Evolutionary conservation across 1,140 invertebrate species (phyloP).

Genomic region (Lepidurus packardi): DNA sequence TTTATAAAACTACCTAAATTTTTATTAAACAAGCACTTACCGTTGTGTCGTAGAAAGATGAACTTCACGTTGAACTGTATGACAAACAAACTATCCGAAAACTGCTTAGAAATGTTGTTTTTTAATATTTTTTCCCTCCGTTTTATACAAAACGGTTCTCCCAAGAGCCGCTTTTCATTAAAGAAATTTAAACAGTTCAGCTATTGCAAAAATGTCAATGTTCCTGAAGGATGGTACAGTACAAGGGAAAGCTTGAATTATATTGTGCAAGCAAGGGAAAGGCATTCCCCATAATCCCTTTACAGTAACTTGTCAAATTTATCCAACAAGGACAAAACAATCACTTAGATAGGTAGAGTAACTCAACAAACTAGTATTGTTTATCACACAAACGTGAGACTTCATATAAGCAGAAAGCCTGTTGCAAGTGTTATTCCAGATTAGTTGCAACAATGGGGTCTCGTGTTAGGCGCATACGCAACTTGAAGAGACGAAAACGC

Average conservation of each 20-base stretch:
- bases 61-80: background rate
- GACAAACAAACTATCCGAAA: background rate
- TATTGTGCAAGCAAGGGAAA: background rate
- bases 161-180: background rate
- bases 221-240: too few species aligned
- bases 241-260: background rate
- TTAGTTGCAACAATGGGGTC: background rate
- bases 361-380: background rate
- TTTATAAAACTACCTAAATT: background rate
- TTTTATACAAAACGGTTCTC: background rate
- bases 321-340: background rate
- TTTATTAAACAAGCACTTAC: slow-evolving; percentile 1
- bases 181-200: background rate
- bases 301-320: background rate
- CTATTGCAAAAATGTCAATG: too few species aligned
- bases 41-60: background rate
- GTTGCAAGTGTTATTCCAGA: background rate
- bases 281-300: background rate
- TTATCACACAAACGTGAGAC: background rate
- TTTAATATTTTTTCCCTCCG: background rate
- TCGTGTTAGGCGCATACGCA: background rate
- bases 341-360: background rate
- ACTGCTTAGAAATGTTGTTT: background rate
- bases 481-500: background rate
- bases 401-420: background rate